These are phyloP conservation scores for Ciona savignyi DNA, from an alignment of 23 tunicate species.

Conservation along the genomic window DNA sequence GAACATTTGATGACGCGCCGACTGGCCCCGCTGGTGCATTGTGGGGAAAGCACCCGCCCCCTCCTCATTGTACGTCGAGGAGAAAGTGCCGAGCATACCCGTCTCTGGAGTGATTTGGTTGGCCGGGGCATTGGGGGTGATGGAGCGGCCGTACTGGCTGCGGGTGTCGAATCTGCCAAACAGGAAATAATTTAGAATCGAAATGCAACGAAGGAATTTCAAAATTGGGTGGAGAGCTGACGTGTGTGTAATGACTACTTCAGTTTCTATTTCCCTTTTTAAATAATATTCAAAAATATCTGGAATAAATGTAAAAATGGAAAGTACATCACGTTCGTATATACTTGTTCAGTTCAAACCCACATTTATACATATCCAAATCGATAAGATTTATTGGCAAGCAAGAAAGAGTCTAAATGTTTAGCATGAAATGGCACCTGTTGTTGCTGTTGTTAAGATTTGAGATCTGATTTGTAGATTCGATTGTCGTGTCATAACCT, in stretches of 20 bases:
- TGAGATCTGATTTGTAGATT: conserved; percentile 9
- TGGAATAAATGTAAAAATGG: too few species aligned
- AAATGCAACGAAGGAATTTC: background rate
- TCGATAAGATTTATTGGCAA: too few species aligned
- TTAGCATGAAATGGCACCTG: too few species aligned
- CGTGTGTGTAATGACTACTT: too few species aligned
- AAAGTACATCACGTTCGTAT: too few species aligned
- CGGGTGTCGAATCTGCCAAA: conserved; percentile 29
- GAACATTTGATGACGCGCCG: conserved; percentile 12
- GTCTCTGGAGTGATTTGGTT: conserved; percentile 15
- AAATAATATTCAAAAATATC: too few species aligned
- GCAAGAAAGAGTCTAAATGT: too few species aligned
- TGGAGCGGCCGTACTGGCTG: conserved; percentile 9
- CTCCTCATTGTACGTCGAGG: conserved; percentile 7
- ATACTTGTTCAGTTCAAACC: too few species aligned
- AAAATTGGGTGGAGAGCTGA: too few species aligned
- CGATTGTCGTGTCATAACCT: conserved; percentile 18
- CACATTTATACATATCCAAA: too few species aligned
- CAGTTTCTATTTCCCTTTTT: too few species aligned
- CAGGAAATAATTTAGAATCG: conserved; percentile 4
- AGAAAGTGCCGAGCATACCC: conserved; percentile 3
- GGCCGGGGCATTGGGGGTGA: conserved; percentile 27
- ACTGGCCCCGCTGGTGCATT: background rate
- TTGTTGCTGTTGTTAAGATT: conserved; percentile 52
- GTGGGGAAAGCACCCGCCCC: background rate